phyloP scores from a whole-genome alignment of 2,888 invertebrate genomes.

The Ophioninae sp. region DNA sequence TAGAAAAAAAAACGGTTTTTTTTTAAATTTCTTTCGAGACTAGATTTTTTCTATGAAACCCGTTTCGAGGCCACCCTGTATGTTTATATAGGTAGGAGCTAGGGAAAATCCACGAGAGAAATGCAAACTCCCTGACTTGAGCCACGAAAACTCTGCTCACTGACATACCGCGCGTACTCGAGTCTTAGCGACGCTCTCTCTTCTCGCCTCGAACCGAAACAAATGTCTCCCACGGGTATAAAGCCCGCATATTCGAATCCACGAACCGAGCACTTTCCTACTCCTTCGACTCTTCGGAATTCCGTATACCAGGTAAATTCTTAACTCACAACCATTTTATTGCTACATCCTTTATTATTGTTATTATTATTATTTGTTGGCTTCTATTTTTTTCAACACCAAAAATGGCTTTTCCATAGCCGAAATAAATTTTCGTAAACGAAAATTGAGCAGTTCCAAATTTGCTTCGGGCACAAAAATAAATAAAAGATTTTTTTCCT shows the following conservation, averaged over 20 bases:
- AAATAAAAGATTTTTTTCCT: not conserved
- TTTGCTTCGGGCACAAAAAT: too few species aligned
- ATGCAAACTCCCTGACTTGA: conserved; percentile 21
- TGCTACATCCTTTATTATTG: not conserved
- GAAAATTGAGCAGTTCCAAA: not conserved
- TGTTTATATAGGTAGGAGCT: not conserved
- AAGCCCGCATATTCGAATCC: conserved; percentile 6
- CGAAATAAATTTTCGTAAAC: not conserved
- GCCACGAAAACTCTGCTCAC: conserved; percentile 20
- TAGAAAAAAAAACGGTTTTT: too few species aligned
- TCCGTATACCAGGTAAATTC: not conserved
- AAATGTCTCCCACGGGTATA: conserved; percentile 47
- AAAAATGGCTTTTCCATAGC: not conserved
- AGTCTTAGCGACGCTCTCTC: conserved; percentile 26
- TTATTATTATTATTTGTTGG: not conserved
- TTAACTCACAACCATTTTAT: not conserved
- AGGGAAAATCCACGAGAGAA: conserved; percentile 11
- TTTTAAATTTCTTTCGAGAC: not conserved
- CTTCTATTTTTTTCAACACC: not conserved
- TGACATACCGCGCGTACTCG: conserved; percentile 28
- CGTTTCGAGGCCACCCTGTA: not conserved
- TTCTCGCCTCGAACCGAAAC: conserved; percentile 32
- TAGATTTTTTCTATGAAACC: not conserved
- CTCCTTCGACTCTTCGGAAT: not conserved
- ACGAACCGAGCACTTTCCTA: conserved; percentile 31